Conservation (phyloP, 2,113 vertebrate species). For the Paramisgurnus dabryanus region DNA sequence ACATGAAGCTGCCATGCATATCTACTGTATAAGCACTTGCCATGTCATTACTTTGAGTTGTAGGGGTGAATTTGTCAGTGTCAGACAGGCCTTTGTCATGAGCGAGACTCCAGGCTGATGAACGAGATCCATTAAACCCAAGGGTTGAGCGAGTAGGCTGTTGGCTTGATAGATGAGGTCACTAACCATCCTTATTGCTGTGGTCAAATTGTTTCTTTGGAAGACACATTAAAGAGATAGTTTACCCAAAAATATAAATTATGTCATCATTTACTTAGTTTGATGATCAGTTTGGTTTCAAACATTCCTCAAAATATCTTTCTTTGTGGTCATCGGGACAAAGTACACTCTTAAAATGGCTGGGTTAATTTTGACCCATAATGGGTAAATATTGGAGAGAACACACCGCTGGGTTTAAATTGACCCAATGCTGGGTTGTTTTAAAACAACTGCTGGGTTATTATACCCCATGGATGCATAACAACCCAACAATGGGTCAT, state of each 20-base stretch:
- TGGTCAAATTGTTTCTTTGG: conserved; percentile 22
- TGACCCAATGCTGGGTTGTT: too few relatives aligned
- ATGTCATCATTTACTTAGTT: too few relatives aligned
- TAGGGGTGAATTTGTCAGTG: conserved; percentile 31
- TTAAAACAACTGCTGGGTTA: too few relatives aligned
- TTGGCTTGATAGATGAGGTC: conserved; percentile 47
- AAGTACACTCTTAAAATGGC: too few relatives aligned
- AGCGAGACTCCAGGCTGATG: conserved; percentile 24
- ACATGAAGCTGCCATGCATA: background rate
- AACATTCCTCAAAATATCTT: too few relatives aligned
- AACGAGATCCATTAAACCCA: conserved; percentile 37
- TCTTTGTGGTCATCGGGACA: too few relatives aligned
- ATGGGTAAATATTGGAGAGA: too few relatives aligned
- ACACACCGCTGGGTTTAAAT: too few relatives aligned
- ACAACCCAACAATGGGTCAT: too few relatives aligned
- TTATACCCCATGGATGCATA: too few relatives aligned
- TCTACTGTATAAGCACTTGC: conserved; percentile 14
- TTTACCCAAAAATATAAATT: background rate
- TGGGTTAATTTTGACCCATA: too few relatives aligned
- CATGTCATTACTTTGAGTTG: conserved; percentile 20
- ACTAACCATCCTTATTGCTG: conserved; percentile 34
- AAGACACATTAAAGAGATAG: conserved; percentile 31
- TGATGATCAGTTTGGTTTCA: too few relatives aligned
- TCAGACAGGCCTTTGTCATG: conserved; percentile 32
- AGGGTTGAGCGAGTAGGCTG: background rate